Conservation (phyloP, 2,888 invertebrate genomes). For the Agrilus biguttatus region DNA sequence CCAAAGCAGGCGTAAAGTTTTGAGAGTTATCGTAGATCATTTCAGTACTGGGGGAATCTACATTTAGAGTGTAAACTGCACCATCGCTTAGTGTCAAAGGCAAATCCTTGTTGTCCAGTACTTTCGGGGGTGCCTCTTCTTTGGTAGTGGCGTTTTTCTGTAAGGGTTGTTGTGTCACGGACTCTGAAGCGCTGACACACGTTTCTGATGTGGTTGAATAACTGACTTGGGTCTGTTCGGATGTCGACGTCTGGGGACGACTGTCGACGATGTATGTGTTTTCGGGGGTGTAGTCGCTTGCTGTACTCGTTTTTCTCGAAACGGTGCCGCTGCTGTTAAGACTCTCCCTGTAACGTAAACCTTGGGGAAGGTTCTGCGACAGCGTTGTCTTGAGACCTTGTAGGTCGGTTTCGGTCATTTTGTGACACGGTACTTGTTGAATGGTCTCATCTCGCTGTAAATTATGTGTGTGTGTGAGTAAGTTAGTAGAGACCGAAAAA, state of each 20-base stretch:
- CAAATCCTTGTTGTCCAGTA: conserved; percentile 1
- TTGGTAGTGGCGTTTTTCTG: conserved; percentile 11
- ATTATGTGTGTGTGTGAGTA: too few relatives aligned
- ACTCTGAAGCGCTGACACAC: conserved; percentile 14
- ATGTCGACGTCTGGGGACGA: conserved; percentile 10
- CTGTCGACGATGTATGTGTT: conserved; percentile 29
- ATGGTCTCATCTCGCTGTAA: too few relatives aligned
- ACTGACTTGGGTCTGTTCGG: conserved; percentile 17
- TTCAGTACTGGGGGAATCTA: background rate
- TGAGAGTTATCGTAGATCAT: background rate
- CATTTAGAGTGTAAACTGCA: background rate
- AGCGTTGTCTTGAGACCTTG: conserved; percentile 24
- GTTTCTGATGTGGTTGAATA: conserved; percentile 15
- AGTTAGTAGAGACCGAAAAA: too few relatives aligned
- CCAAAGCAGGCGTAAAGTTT: background rate
- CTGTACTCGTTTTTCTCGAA: conserved; percentile 42
- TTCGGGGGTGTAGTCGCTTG: conserved; percentile 42
- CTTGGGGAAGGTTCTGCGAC: conserved; percentile 24
- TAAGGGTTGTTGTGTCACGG: conserved; percentile 14
- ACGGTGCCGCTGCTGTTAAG: conserved; percentile 31
- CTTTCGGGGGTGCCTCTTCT: background rate
- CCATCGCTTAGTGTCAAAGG: background rate
- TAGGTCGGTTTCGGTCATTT: conserved; percentile 9
- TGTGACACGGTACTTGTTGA: too few relatives aligned
- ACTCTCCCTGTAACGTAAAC: conserved; percentile 26